Evolutionary conservation across 2,797 vertebrate genomes (phyloP), one percentile per base, ranked within the genome.

Genomic region (Pygocentrus nattereri): DNA sequence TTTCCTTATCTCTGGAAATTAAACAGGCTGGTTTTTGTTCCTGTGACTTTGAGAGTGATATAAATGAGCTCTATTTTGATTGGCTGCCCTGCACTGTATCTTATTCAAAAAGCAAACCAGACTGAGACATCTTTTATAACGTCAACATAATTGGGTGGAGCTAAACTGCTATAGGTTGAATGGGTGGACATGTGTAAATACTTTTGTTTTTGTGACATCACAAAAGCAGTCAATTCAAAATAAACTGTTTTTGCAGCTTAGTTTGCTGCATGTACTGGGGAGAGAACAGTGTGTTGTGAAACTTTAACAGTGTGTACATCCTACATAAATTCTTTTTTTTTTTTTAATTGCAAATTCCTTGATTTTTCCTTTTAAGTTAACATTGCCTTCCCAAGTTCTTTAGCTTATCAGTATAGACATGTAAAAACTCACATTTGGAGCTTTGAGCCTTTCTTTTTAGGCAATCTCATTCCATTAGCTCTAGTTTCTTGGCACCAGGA

Each of bases 381-480:
- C n/a, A 19, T 3, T 58, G 21, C 8, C 23, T 58, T 8, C 21
- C 2, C 1, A 21, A 56, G 54, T 21, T 10, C 54, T 56, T 15
- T 5, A 21, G 92, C 92, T 88, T 85, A 91, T 87, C 85, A 91
- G 52, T 88, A 90, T 91, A 89, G 89, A 92, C 89, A 90, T 88
- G 91, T 88, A 91, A 85, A 76, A 92, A 86, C 8, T 10, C 6
- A 21, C 21, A 10, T 7, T 25, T n/a, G 6, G 54, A 21, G n/a
- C 7, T 8, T 1, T 23, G 4, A 23, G 92, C 92, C 93, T 91
- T 93, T 93, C 44, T n/a, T 15, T 93, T 93, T 92, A 87, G 84
- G 90, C 78, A 89, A 92, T 91, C 91, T 13, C 90, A 91, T 90
- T 94, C 88, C 89, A 89, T 90, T 92, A 85, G 88, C 91, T 93